These are phyloP conservation scores for Triplophysa dalaica DNA, from an alignment of 2,113 vertebrate species.

Conservation along the genomic window DNA sequence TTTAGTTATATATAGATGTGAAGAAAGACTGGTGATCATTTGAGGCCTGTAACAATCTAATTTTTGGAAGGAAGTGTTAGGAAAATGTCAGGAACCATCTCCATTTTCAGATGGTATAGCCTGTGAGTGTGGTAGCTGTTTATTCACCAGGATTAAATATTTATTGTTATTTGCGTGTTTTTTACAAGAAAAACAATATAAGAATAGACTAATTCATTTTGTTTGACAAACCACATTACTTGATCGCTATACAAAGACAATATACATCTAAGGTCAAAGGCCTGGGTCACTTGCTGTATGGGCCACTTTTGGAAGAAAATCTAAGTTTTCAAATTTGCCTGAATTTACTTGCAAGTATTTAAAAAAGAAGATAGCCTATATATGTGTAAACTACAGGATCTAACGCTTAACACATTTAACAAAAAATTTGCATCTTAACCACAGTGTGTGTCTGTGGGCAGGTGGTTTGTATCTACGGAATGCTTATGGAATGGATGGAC, in stretches of 20 bases:
- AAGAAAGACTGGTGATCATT: background rate
- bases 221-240: background rate
- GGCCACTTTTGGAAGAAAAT: too few relatives aligned
- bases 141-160: background rate
- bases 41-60: background rate
- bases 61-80: background rate
- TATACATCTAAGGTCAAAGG: background rate
- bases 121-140: background rate
- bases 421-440: too few relatives aligned
- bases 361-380: background rate
- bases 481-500: constrained; percentile 51
- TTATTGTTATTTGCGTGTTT: background rate
- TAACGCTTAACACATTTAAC: background rate
- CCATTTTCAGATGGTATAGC: background rate
- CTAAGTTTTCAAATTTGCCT: too few relatives aligned
- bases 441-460: constrained; percentile 5
- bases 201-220: background rate
- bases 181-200: background rate
- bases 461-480: constrained; percentile 62
- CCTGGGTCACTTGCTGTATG: background rate
- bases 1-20: background rate
- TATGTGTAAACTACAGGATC: background rate
- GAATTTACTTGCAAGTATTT: too few relatives aligned
- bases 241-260: background rate
- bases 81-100: background rate